Evolutionary conservation across 2,113 vertebrate species (phyloP), one percentile per base, ranked within the genome.

Genomic region (Pantherophis guttatus): DNA sequence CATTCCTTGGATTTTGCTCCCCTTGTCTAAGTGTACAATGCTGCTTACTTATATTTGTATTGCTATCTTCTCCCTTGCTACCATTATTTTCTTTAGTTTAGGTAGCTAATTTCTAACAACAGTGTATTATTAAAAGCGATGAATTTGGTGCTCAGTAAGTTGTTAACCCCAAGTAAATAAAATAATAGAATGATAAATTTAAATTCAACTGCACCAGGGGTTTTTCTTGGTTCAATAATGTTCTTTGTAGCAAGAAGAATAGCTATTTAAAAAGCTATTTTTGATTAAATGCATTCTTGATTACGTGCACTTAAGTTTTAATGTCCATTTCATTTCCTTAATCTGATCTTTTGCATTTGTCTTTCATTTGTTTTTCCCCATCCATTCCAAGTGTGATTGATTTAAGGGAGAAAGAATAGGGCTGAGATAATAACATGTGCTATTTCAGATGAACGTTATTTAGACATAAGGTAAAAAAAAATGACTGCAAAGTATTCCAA

Each of bases 121-220:
- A 94, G 95, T 91, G 97, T 96, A 95, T 98, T 96, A 97, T 98
- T 98, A 97, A 96, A 92, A 96, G 93, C 95, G 91, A 98, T 94
- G 93, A 97, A 98, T 98, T 98, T 97, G 93, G 96, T 97, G 97
- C 92, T 97, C 97, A 98, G 97, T 97, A 97, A 98, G 91, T 98
- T 98, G 97, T 96, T 98, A 98, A 97, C 96, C 94, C 94, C 96
- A 94, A 97, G 93, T 97, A 98, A 98, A 98, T 97, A 97, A 97
- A 98, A 97, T 97, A 98, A 97, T 92, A 97, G 95, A 96, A 96
- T 96, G 94, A 98, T 97, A 97, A 96, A 97, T 97, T 97, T 92
- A 96, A 97, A 96, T 93, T 95, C 92, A 97, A 97, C 94, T 96
- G 95, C 89, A 95, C 87, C 58, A 2, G 65, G 75, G 81, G 95